A percentile compares a stretch with the other conserved stretches of the same genome.
These are phyloP conservation scores for Caloenas nicobarica DNA, from an alignment of 2,113 vertebrate species.

Conservation along the genomic window DNA sequence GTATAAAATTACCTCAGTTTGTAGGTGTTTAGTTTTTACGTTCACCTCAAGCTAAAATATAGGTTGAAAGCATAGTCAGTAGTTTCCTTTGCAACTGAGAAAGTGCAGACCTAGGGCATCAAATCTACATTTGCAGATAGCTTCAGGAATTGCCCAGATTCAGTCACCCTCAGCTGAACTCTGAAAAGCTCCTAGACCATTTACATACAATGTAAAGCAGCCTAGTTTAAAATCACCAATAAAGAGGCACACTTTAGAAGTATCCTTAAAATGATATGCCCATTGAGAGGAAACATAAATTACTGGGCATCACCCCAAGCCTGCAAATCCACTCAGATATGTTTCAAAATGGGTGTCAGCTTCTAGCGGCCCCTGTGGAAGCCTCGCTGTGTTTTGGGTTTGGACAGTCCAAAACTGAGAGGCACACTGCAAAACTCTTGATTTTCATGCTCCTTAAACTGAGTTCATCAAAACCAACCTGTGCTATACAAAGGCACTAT, in stretches of 20 bases:
- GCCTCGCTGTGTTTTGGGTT: not conserved
- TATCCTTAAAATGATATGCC: not conserved
- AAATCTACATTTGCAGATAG: not conserved
- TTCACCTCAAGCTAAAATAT: not conserved
- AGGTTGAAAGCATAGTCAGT: not conserved
- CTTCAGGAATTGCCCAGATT: not conserved
- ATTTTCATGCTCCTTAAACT: not conserved
- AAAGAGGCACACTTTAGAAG: not conserved
- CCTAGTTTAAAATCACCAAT: not conserved
- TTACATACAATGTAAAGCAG: not conserved
- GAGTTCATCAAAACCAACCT: not conserved
- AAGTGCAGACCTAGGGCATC: not conserved
- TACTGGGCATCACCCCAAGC: not conserved
- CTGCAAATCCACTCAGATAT: not conserved
- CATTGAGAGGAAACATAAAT: not conserved
- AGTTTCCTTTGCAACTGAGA: not conserved
- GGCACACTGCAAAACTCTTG: not conserved
- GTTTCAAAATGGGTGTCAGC: not conserved
- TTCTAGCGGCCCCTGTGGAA: not conserved
- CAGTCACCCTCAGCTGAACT: not conserved
- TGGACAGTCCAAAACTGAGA: rapidly evolving
- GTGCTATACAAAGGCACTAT: not conserved
- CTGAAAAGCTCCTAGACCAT: not conserved
- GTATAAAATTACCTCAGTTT: not conserved
- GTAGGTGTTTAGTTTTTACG: not conserved